phyloP scores from a whole-genome alignment of 2,888 invertebrate genomes.

The Nephrocerus scutellatus region DNA sequence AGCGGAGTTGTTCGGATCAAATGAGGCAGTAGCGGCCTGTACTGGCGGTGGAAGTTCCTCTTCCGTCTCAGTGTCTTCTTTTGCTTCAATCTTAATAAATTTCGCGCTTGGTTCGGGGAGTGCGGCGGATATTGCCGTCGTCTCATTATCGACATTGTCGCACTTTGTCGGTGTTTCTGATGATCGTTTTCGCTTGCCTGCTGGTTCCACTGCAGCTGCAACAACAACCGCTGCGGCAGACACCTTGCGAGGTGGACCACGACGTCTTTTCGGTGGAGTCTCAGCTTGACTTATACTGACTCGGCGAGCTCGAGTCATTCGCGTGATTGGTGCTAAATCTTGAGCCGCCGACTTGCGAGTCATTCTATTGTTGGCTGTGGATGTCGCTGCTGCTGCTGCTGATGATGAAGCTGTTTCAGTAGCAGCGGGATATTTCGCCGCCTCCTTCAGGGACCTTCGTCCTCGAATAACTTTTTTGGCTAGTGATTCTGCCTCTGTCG shows the following conservation, averaged over 20 bases:
- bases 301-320: slow-evolving; percentile 38
- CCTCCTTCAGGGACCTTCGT: slow-evolving; percentile 35
- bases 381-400: slow-evolving; percentile 10
- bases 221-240: neutral
- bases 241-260: slow-evolving; percentile 1
- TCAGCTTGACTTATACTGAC: slow-evolving; percentile 25
- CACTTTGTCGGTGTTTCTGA: slow-evolving; percentile 16
- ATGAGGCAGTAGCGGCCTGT: slow-evolving; percentile 12
- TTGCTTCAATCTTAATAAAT: slow-evolving; percentile 31
- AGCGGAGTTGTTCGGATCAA: slow-evolving; percentile 17
- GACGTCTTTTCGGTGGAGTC: slow-evolving; percentile 23
- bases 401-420: slow-evolving; percentile 2
- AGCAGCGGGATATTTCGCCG: slow-evolving; percentile 11
- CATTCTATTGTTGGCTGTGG: slow-evolving; percentile 31
- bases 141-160: slow-evolving; percentile 23
- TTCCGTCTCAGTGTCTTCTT: slow-evolving; percentile 13
- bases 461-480: slow-evolving; percentile 34
- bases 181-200: slow-evolving; percentile 35
- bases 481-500: too few relatives aligned
- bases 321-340: slow-evolving; percentile 34
- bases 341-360: slow-evolving; percentile 41
- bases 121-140: slow-evolving; percentile 13
- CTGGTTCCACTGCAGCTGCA: slow-evolving; percentile 21
- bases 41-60: neutral
- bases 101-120: slow-evolving; percentile 29